Evolutionary conservation across 2,113 vertebrate genomes (phyloP).

Genomic region (Leiothrix lutea): DNA sequence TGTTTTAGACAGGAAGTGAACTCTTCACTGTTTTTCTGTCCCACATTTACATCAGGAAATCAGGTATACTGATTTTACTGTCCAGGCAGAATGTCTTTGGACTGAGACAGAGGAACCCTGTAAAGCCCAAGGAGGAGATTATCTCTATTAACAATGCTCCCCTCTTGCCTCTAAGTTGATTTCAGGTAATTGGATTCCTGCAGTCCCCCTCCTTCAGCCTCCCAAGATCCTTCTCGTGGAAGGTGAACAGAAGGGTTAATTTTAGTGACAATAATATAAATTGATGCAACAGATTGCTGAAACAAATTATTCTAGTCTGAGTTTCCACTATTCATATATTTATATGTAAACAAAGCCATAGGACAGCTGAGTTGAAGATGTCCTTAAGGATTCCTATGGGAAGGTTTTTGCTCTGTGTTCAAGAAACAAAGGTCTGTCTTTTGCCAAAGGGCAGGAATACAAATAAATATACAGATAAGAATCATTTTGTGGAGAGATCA

Average conservation of each 20-base stretch:
- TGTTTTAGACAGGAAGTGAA: not conserved
- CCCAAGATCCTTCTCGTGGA: not conserved
- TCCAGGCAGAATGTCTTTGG: not conserved
- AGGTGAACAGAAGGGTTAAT: not conserved
- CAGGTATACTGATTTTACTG: not conserved
- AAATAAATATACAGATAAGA: not conserved
- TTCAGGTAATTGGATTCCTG: slow-evolving; percentile 26
- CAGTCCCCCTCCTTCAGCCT: not conserved
- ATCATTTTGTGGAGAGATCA: not conserved
- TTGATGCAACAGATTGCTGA: not conserved
- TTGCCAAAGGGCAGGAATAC: not conserved
- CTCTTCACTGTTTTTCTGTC: not conserved
- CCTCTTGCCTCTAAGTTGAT: not conserved
- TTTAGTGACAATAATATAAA: not conserved
- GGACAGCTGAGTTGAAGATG: not conserved
- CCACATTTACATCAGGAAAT: not conserved
- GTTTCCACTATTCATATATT: not conserved
- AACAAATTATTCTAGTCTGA: not conserved
- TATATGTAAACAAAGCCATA: not conserved
- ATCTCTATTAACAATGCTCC: not conserved
- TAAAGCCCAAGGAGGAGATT: not conserved
- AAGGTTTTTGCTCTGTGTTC: not conserved
- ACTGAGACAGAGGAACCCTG: not conserved
- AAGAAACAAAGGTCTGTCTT: not conserved
- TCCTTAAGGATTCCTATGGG: not conserved